These are phyloP conservation scores for Cebidichthys violaceus DNA, from an alignment of 2,113 vertebrate genomes.

Conservation along the genomic window DNA sequence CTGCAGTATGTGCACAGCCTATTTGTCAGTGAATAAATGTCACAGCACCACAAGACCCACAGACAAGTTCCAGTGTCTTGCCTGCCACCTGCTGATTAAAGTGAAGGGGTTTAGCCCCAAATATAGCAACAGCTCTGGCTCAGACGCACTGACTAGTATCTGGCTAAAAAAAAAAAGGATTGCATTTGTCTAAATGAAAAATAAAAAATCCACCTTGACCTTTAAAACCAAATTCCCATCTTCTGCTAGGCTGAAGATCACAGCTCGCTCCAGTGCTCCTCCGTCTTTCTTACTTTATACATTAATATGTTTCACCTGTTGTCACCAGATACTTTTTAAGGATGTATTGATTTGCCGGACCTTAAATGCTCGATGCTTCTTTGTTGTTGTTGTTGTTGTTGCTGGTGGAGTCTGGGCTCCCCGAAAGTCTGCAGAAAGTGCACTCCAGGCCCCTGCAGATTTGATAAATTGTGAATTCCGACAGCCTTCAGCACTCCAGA, in stretches of 20 bases:
- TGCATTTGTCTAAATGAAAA: neutral
- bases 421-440: neutral
- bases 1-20: neutral
- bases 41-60: neutral
- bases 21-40: neutral
- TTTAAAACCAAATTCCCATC: neutral
- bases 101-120: neutral
- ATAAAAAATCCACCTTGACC: neutral
- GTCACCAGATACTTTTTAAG: neutral
- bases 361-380: neutral
- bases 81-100: neutral
- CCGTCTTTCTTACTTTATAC: neutral
- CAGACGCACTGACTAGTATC: neutral
- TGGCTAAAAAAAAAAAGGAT: neutral
- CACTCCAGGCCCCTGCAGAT: neutral
- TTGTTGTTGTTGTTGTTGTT: neutral
- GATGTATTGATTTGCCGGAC: neutral
- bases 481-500: neutral
- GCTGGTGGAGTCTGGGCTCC: neutral
- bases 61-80: neutral
- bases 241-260: neutral
- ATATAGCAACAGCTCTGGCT: neutral
- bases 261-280: neutral
- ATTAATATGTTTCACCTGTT: neutral
- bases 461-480: conserved; percentile 7